Base-by-base conservation (phyloP, 2,888 invertebrate genomes). In the Eumacrocentrus americanus region DNA sequence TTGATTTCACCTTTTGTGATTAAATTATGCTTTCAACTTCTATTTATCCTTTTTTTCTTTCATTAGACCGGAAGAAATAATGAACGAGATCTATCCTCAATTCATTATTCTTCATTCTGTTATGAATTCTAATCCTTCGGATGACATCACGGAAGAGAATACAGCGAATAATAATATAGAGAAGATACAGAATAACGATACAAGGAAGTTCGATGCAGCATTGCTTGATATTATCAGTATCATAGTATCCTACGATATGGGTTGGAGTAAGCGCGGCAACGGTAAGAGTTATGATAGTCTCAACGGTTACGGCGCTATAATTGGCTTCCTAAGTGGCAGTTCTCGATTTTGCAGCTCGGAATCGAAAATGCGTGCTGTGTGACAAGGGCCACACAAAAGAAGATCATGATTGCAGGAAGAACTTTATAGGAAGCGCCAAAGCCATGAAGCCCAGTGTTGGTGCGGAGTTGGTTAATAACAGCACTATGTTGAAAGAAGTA, bases 351-450 rank as follows among this genome's bases (percentile, higher is more conserved):
- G 40, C 46, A 9, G 52, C 52, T 2, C 47, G 37, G 7, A 62
- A 52, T 23, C 37, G 52, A 7, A 47, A 58, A 51, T 62, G 54
- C 48, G 25, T 12, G 11, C 18, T 37, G 25, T 61, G 61, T 42
- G 65, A 67, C 55, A 9, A 18, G 14, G 65, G 67, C 5, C 59
- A 63, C 23, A 25, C 38, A 14, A 34, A 44, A n/a, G 60, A 65
- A 1, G 59, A 67, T 40, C 72, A 72, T 51, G 69, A 70, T 40
- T 73, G 71, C 34, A 60, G 71, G 3, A 7, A 42, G 23, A 71
- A 72, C 57, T 71, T 68, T 50, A 2, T 51, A 6, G 71, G 70
- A 2, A 72, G 70, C 46, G 69, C 72, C 1, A 73, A 74, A 48
- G 69, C 69, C 0, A 72, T 74, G 71, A 70, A 72, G 54, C 52